A percentile compares a stretch with the other conserved stretches of the same genome.
These are phyloP conservation scores for Pollenia labialis DNA, from an alignment of 2,888 invertebrate species.

Conservation along the genomic window DNA sequence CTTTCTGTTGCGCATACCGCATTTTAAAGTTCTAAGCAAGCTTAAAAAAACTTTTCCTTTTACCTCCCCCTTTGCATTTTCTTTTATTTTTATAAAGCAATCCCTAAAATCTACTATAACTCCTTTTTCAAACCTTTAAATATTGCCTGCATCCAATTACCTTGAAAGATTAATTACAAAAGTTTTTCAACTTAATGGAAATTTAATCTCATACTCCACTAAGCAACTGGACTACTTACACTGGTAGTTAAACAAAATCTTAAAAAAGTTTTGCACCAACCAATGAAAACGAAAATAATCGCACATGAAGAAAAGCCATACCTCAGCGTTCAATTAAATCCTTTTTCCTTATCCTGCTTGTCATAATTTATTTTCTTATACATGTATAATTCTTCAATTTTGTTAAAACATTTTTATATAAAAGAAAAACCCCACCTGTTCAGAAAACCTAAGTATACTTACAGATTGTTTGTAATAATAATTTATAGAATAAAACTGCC, in stretches of 20 bases:
- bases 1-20: no score
- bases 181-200: slow-evolving; percentile 25
- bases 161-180: slow-evolving; percentile 28
- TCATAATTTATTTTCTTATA: slow-evolving; percentile 30
- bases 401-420: neutral
- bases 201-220: slow-evolving; percentile 13
- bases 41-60: no score
- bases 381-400: neutral
- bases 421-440: neutral
- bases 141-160: neutral
- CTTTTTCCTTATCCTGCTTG: slow-evolving; percentile 34
- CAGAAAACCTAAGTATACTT: neutral
- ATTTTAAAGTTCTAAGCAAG: no score
- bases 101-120: no score
- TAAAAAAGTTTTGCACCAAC: neutral
- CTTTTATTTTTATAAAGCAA: no score
- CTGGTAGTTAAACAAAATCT: slow-evolving; percentile 11
- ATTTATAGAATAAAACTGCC: slow-evolving; percentile 30
- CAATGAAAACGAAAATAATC: neutral
- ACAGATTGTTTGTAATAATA: neutral
- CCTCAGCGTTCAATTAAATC: slow-evolving; percentile 30
- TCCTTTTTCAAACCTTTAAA: neutral
- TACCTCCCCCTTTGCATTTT: no score
- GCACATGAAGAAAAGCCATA: neutral
- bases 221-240: neutral